Evolutionary conservation across 2,888 invertebrate species (phyloP), one percentile per base, ranked within the genome.

Genomic region (Gymnoscelis rufifasciata): DNA sequence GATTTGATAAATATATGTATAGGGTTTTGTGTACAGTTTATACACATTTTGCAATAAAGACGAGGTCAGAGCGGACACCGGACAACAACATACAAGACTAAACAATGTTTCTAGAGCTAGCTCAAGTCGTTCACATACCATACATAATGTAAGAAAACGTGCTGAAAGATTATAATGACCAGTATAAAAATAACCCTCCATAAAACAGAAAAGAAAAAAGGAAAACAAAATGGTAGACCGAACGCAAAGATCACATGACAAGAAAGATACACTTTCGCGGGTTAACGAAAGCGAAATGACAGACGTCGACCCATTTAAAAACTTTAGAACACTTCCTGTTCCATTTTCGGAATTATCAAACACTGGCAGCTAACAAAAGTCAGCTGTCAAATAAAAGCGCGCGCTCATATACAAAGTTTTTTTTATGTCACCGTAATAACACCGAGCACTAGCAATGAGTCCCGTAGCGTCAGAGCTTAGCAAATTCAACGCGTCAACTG

Each of bases 401-500:
- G 24, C 47, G 27, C 38, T 38, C 54, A 49, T 14, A 46, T 39
- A 36, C 24, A 37, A 24, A 3, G n/a, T 1, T 15, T n/a, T 8
- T 6, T 10, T 12, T 30, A 50, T 47, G 48, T 56, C 56, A 82
- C 81, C 81, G 70, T 65, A 54, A 49, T 56, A 53, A 52, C 33
- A 47, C 61, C 71, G 77, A 82, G 82, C 81, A 55, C 82, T 54
- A 56, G 60, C 53, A 48, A 51, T 43, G 78, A 81, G 82, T 78
- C 83, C 83, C 71, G 80, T 65, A 68, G 64, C 68, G 80, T 78
- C 78, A 76, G 74, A 63, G 72, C 61, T 59, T 63, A 67, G 60
- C 74, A 72, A 68, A 61, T 68, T 68, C 59, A 66, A 47, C 74
- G 66, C 78, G 79, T 65, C 66, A 66, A 83, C 81, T 82, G 77